These are phyloP conservation scores for Tauraco hartlaubi DNA, from an alignment of 2,797 vertebrate species.

Conservation along the genomic window DNA sequence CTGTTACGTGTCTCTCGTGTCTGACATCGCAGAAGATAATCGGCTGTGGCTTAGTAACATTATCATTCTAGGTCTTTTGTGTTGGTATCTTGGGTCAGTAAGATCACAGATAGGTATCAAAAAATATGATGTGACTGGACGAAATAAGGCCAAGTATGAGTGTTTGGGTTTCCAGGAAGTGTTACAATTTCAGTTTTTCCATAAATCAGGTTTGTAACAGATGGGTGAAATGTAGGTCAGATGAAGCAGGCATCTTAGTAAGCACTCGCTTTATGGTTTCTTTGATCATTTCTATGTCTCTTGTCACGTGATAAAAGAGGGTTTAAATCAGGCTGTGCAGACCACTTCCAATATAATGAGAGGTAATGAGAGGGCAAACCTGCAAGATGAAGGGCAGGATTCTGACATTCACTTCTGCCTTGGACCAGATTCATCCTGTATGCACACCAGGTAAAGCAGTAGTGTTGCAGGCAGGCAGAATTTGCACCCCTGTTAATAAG, in stretches of 20 bases:
- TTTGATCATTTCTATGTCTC: slow-evolving; percentile 25
- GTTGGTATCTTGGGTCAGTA: background rate
- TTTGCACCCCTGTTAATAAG: background rate
- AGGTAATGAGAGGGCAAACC: background rate
- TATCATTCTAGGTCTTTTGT: background rate
- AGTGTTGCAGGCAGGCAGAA: background rate
- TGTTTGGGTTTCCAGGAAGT: background rate
- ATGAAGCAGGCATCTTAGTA: slow-evolving; percentile 47
- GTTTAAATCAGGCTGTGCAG: background rate
- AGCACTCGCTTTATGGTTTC: slow-evolving; percentile 52
- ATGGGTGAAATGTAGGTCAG: slow-evolving; percentile 73
- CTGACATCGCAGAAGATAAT: slow-evolving; percentile 36
- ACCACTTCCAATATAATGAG: background rate
- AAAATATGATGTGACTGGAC: background rate
- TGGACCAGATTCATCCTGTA: background rate
- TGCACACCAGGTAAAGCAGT: background rate
- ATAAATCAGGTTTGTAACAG: slow-evolving; percentile 68
- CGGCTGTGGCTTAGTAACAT: slow-evolving; percentile 15
- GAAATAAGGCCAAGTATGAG: background rate
- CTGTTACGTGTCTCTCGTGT: background rate
- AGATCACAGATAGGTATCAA: slow-evolving; percentile 22
- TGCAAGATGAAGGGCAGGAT: background rate
- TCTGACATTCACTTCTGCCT: background rate
- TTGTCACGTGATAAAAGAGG: background rate
- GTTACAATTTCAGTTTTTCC: slow-evolving; percentile 47